phyloP scores from a whole-genome alignment of 2,113 vertebrate species.

The Forbesichthys agassizii region DNA sequence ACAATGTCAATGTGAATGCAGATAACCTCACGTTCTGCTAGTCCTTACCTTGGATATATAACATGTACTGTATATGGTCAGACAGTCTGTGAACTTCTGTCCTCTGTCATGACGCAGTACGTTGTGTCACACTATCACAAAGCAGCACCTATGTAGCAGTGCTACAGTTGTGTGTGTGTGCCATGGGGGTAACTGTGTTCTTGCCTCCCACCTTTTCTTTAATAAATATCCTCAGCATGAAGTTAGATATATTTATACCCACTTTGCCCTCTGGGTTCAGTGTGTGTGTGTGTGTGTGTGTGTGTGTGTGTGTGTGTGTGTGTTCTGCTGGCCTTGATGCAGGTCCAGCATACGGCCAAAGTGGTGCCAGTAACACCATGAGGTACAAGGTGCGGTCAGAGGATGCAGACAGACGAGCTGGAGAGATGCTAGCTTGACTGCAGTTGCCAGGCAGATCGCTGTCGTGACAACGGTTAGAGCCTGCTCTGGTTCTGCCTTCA shows the following conservation, averaged over 20 bases:
- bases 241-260: no score
- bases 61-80: no score
- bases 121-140: conserved; percentile 4
- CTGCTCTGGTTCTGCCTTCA: conserved; percentile 49
- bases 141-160: conserved; percentile 21
- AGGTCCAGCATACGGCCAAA: conserved; percentile 17
- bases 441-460: no score
- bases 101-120: background rate
- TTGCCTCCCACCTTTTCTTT: no score
- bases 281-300: conserved; percentile 4
- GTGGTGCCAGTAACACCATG: conserved; percentile 3
- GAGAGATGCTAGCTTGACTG: no score
- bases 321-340: no score
- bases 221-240: no score
- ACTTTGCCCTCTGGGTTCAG: no score
- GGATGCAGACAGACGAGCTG: no score
- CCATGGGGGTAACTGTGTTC: no score
- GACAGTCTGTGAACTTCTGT: background rate
- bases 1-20: background rate
- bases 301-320: background rate
- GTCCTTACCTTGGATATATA: background rate
- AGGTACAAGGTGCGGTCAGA: no score
- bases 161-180: conserved; percentile 12
- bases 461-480: background rate
- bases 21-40: background rate